Conservation (phyloP, 2,888 invertebrate species). For the Bellardia pandia region DNA sequence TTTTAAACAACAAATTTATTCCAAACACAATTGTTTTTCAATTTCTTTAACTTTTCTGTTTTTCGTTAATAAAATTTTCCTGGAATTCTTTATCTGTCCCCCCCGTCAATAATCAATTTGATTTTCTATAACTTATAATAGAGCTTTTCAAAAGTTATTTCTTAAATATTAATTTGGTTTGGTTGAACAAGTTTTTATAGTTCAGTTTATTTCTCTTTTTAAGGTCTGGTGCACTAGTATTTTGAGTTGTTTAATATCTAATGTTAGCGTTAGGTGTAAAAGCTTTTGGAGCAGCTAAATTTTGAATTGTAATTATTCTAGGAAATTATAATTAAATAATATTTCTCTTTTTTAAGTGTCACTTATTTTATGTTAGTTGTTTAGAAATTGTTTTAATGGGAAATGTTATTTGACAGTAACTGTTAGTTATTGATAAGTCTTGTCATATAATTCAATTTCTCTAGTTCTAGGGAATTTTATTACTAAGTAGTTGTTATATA, state of each 20-base stretch:
- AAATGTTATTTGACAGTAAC: neutral
- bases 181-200: neutral
- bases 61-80: conserved; percentile 31
- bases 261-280: too few relatives aligned
- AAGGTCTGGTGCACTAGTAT: too few relatives aligned
- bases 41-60: neutral
- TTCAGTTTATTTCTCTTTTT: too few relatives aligned
- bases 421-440: neutral
- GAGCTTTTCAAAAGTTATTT: neutral
- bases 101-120: conserved; percentile 37
- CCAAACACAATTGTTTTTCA: conserved; percentile 56
- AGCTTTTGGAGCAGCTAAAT: too few relatives aligned
- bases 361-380: conserved; percentile 2
- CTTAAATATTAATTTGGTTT: neutral
- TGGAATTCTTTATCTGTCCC: conserved; percentile 48
- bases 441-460: neutral
- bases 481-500: neutral
- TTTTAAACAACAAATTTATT: conserved; percentile 24
- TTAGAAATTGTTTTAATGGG: neutral
- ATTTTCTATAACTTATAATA: neutral
- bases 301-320: neutral
- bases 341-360: neutral
- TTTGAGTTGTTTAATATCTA: too few relatives aligned
- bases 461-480: neutral
- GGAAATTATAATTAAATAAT: neutral